phyloP scores from a whole-genome alignment of 2,113 vertebrate species.

The Ameiurus melas region DNA sequence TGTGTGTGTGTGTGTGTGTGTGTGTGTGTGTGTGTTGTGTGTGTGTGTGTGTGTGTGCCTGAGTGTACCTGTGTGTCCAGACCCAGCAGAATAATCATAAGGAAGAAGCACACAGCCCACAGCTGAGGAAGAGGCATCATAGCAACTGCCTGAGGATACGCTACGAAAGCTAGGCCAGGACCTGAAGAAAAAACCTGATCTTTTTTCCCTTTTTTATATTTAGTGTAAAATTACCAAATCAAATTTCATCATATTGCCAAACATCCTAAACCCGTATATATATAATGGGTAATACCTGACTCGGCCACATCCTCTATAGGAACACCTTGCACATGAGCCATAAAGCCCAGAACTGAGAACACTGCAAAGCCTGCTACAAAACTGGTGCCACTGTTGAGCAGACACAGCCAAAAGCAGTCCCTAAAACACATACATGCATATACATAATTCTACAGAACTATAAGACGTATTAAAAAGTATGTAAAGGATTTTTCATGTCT shows the following conservation, averaged over 20 bases:
- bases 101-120: conserved; percentile 74
- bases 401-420: too few relatives aligned
- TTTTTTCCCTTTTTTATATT: too few relatives aligned
- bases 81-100: conserved; percentile 74
- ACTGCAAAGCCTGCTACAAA: too few relatives aligned
- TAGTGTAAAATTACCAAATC: too few relatives aligned
- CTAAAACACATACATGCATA: too few relatives aligned
- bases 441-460: too few relatives aligned
- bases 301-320: conserved; percentile 72
- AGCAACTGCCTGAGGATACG: too few relatives aligned
- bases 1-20: background rate
- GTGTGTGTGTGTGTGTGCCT: background rate
- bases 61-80: conserved; percentile 49
- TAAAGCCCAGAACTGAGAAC: too few relatives aligned
- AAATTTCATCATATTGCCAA: too few relatives aligned
- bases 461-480: too few relatives aligned
- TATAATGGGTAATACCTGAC: conserved; percentile 65
- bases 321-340: conserved; percentile 71
- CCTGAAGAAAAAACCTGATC: conserved; percentile 54
- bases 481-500: too few relatives aligned
- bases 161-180: conserved; percentile 74
- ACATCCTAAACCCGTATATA: background rate
- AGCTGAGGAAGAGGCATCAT: conserved; percentile 77
- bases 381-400: too few relatives aligned
- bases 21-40: background rate